These are phyloP conservation scores for Ylistrum balloti DNA, from an alignment of 1,140 invertebrate species.

Conservation along the genomic window DNA sequence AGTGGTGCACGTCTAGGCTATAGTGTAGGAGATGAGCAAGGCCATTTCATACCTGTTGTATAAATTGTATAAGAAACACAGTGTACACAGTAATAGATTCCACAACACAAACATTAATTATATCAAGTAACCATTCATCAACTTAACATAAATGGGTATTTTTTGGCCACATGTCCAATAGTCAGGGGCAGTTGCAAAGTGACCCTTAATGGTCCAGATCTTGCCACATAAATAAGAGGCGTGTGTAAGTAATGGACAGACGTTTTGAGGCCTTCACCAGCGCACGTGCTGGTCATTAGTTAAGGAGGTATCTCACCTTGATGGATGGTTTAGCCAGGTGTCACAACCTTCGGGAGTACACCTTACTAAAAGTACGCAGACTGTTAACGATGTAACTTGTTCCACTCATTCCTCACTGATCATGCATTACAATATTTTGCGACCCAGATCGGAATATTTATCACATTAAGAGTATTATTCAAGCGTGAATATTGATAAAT, in stretches of 20 bases:
- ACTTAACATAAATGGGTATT: slow-evolving; percentile 34
- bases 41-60: neutral
- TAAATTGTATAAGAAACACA: no score
- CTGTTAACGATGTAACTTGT: neutral
- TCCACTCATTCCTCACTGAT: no score
- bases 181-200: neutral
- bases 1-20: no score
- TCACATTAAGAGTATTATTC: no score
- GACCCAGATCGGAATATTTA: no score
- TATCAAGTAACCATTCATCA: neutral
- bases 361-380: neutral
- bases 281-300: slow-evolving; percentile 26
- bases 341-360: slow-evolving; percentile 1
- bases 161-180: neutral
- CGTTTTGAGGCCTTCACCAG: slow-evolving; percentile 1
- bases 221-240: slow-evolving; percentile 24
- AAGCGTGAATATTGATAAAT: no score
- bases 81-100: neutral
- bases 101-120: neutral
- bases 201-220: slow-evolving; percentile 11
- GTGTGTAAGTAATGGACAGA: slow-evolving; percentile 38
- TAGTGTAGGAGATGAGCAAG: neutral
- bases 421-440: no score
- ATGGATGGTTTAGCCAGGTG: slow-evolving; percentile 1
- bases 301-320: slow-evolving; percentile 12